phyloP scores from a whole-genome alignment of 2,797 vertebrate genomes.

The Hypotaenidia philippensis region DNA sequence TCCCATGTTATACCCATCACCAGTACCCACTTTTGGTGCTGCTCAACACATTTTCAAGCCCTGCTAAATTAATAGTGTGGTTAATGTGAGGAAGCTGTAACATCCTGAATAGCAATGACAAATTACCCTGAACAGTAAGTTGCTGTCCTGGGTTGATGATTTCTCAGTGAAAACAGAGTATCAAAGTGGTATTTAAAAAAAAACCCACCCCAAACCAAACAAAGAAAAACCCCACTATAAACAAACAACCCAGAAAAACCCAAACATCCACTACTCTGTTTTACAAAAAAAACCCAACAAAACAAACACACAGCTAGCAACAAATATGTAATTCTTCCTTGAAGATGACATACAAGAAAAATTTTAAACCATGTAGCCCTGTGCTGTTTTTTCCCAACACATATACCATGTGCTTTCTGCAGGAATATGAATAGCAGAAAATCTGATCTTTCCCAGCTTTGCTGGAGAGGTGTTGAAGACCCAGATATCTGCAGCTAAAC shows the following conservation, averaged over 20 bases:
- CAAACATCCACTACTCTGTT: background rate
- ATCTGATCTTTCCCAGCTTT: background rate
- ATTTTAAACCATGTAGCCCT: background rate
- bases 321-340: background rate
- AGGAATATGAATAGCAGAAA: background rate
- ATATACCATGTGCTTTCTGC: background rate
- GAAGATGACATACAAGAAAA: background rate
- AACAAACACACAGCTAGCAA: background rate
- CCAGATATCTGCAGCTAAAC: background rate
- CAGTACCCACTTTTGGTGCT: background rate
- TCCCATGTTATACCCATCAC: background rate
- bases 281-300: background rate
- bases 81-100: background rate
- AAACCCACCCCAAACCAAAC: no score
- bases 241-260: background rate
- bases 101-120: background rate
- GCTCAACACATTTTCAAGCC: background rate
- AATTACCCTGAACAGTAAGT: background rate
- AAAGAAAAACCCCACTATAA: background rate
- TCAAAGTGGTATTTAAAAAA: background rate
- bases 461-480: background rate
- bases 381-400: background rate
- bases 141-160: background rate
- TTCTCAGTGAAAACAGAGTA: background rate
- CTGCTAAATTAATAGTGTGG: background rate